Percentiles rank a stretch among this genome's conserved stretches.
These are phyloP conservation scores for Eurosta solidaginis DNA, from an alignment of 1,140 invertebrate species.

Conservation along the genomic window DNA sequence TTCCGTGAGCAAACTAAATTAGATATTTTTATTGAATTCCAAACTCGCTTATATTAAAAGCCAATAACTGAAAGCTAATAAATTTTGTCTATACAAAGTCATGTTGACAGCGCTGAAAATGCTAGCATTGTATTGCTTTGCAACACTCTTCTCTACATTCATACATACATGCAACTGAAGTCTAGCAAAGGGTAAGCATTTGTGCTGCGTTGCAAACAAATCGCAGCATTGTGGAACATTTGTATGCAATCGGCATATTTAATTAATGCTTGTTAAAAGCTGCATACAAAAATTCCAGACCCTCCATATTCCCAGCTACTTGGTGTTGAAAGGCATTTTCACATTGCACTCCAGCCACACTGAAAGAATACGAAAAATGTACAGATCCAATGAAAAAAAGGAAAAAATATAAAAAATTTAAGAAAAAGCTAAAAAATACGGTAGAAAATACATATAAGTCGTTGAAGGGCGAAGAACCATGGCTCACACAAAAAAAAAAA, in stretches of 20 bases:
- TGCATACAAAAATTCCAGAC: background rate
- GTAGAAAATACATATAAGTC: too few species aligned
- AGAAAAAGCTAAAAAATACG: too few species aligned
- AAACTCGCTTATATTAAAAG: background rate
- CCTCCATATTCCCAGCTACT: background rate
- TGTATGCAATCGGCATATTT: slow-evolving; percentile 26
- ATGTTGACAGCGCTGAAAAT: background rate
- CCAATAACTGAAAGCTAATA: slow-evolving; percentile 5
- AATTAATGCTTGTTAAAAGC: slow-evolving; percentile 28
- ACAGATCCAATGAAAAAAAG: background rate
- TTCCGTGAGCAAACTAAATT: too few species aligned
- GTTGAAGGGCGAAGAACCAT: background rate
- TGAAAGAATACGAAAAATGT: background rate
- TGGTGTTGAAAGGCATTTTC: background rate
- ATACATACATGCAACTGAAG: background rate
- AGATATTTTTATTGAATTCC: too few species aligned
- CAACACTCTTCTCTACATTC: background rate
- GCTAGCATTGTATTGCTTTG: background rate
- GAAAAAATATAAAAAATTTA: background rate
- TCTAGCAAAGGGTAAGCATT: background rate
- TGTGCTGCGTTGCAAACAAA: background rate
- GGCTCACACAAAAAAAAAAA: background rate
- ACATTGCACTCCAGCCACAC: background rate
- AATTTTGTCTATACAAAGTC: background rate
- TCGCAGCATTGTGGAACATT: background rate